Conservation (phyloP, 2,888 invertebrate species). For the Ennomos quercinarius region DNA sequence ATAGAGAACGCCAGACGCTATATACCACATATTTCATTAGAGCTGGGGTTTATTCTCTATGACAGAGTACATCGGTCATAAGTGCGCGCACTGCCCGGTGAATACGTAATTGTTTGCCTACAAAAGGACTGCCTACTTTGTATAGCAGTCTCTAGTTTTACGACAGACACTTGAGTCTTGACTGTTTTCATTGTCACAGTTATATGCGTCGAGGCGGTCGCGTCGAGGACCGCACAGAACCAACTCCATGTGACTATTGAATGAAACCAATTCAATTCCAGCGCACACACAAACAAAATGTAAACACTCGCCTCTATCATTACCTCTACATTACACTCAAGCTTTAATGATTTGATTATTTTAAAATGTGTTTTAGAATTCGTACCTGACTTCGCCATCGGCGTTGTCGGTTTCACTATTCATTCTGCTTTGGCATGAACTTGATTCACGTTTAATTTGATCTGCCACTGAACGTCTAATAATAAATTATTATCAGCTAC, state of each 20-base stretch:
- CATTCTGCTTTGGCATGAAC: constrained; percentile 1
- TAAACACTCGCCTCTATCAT: constrained; percentile 42
- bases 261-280: constrained; percentile 56
- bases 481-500: constrained; percentile 6
- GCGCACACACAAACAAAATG: constrained; percentile 46
- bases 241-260: constrained; percentile 54
- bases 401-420: not conserved
- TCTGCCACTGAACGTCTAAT: constrained; percentile 8
- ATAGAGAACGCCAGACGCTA: constrained; percentile 27
- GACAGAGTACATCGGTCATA: constrained; percentile 54
- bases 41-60: constrained; percentile 28
- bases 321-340: constrained; percentile 8
- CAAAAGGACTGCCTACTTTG: constrained; percentile 74
- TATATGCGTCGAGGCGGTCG: constrained; percentile 59
- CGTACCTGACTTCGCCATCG: constrained; percentile 11
- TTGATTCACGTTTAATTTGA: not conserved
- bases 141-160: constrained; percentile 73
- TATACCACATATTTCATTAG: constrained; percentile 35
- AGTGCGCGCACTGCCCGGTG: constrained; percentile 60
- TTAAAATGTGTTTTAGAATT: constrained; percentile 29
- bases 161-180: constrained; percentile 78
- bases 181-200: constrained; percentile 76
- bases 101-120: constrained; percentile 74
- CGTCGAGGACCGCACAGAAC: constrained; percentile 50
- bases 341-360: constrained; percentile 43